Evolutionary conservation across 2,888 invertebrate species (phyloP).

Genomic region (Troides helena): DNA sequence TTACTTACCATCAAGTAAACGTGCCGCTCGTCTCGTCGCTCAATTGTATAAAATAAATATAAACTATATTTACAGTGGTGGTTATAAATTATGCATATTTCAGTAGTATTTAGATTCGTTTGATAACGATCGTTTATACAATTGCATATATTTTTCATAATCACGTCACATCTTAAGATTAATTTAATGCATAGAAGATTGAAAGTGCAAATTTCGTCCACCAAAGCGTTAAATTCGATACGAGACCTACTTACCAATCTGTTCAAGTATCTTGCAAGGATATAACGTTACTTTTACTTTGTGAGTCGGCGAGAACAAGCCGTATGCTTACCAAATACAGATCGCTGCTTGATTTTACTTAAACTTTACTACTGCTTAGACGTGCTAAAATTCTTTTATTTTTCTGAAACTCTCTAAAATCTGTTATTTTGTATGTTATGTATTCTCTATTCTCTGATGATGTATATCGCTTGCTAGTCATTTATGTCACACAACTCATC

Average conservation of each 20-base stretch:
- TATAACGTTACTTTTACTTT: slow-evolving; percentile 29
- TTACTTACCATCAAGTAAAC: too few relatives aligned
- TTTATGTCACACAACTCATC: too few relatives aligned
- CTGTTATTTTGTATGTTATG: too few relatives aligned
- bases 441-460: too few relatives aligned
- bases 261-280: slow-evolving; percentile 28
- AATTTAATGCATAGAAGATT: background rate
- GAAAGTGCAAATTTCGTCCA: slow-evolving; percentile 6
- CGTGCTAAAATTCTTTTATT: too few relatives aligned
- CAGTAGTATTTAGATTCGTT: too few relatives aligned
- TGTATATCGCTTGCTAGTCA: too few relatives aligned
- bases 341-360: background rate
- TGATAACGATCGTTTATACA: background rate
- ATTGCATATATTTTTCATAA: background rate
- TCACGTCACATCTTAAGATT: too few relatives aligned
- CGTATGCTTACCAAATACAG: slow-evolving; percentile 17
- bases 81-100: too few relatives aligned
- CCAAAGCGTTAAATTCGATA: slow-evolving; percentile 23
- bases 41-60: too few relatives aligned
- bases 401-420: background rate
- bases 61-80: too few relatives aligned
- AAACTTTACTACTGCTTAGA: background rate
- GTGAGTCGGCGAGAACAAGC: slow-evolving; percentile 14
- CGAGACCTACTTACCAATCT: slow-evolving; percentile 26
- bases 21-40: too few relatives aligned